These are phyloP conservation scores for Cotesia congregata DNA, from an alignment of 2,888 invertebrate genomes.

Conservation along the genomic window DNA sequence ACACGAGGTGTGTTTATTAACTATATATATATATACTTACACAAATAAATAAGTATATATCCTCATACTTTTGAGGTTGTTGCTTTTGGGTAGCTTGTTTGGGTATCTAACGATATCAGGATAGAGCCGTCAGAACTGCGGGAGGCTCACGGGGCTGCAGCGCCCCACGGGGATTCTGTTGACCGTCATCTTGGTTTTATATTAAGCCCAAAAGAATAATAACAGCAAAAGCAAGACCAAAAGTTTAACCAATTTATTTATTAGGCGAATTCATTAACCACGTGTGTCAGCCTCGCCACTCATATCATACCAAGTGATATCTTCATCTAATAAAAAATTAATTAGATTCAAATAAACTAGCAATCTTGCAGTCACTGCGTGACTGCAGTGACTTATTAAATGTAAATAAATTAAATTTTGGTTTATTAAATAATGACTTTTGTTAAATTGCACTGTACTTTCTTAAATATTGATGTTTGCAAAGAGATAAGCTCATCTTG, in stretches of 20 bases:
- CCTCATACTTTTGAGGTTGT: slow-evolving; percentile 41
- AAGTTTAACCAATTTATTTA: slow-evolving; percentile 30
- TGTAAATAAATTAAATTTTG: too few relatives aligned
- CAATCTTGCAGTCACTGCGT: too few relatives aligned
- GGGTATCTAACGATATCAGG: slow-evolving; percentile 49
- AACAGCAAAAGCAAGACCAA: slow-evolving; percentile 13
- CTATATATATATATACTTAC: slow-evolving; percentile 16
- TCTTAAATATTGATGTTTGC: too few relatives aligned
- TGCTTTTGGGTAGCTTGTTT: slow-evolving; percentile 48
- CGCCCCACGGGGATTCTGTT: slow-evolving; percentile 64
- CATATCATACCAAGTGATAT: background rate
- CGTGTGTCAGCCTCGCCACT: slow-evolving; percentile 34
- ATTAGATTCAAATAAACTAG: too few relatives aligned
- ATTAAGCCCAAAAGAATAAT: slow-evolving; percentile 67
- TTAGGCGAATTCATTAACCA: slow-evolving; percentile 46
- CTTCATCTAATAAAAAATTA: background rate
- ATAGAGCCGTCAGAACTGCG: slow-evolving; percentile 70
- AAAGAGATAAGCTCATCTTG: too few relatives aligned
- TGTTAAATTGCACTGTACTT: too few relatives aligned
- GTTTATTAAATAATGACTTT: too few relatives aligned
- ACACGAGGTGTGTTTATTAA: slow-evolving; percentile 69
- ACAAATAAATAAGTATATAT: background rate
- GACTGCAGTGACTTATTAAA: too few relatives aligned
- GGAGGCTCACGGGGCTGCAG: slow-evolving; percentile 61
- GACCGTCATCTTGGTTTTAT: slow-evolving; percentile 69